Percentiles rank a stretch among this genome's conserved stretches.
Evolutionary conservation across 2,113 vertebrate genomes (phyloP).

Genomic region (Noturus placidus): DNA sequence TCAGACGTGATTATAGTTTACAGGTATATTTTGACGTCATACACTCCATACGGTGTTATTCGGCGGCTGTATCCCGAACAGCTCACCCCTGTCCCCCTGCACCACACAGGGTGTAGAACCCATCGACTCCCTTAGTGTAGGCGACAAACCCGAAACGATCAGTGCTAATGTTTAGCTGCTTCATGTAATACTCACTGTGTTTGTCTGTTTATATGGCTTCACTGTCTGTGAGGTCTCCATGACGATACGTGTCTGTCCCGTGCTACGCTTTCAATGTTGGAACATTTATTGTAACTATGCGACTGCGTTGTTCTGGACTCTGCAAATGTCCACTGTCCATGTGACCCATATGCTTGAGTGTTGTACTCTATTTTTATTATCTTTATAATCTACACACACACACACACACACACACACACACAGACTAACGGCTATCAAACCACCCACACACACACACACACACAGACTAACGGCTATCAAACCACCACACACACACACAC

Average conservation of each 20-base stretch:
- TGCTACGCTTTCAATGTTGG: too few relatives aligned
- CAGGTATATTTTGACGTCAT: not conserved
- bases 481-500: too few relatives aligned
- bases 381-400: too few relatives aligned
- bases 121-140: not conserved
- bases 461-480: not conserved
- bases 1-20: not conserved
- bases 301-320: too few relatives aligned
- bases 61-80: not conserved
- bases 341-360: too few relatives aligned
- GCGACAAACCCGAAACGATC: not conserved
- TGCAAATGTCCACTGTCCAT: too few relatives aligned
- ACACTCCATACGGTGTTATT: not conserved
- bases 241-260: not conserved
- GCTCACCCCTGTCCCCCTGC: too few relatives aligned
- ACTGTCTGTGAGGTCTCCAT: not conserved
- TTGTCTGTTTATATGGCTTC: too few relatives aligned
- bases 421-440: too few relatives aligned
- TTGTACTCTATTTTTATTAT: too few relatives aligned
- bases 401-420: not conserved
- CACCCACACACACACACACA: conserved; percentile 2
- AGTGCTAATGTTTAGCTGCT: too few relatives aligned
- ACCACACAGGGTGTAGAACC: not conserved
- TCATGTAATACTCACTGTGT: not conserved
- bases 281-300: too few relatives aligned